phyloP scores from a whole-genome alignment of 1,140 invertebrate genomes.

The Drosophila neocordata region DNA sequence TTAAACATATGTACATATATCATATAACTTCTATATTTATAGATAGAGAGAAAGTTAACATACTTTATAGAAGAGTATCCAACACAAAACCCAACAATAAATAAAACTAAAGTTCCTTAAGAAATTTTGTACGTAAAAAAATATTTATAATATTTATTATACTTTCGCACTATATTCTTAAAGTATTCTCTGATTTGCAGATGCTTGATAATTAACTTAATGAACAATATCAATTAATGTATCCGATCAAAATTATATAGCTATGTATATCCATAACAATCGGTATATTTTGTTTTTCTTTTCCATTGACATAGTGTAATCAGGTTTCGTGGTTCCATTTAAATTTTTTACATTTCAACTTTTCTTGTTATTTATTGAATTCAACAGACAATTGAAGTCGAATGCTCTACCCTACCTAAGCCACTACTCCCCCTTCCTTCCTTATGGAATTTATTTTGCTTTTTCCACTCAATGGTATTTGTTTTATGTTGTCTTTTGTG shows the following conservation, averaged over 20 bases:
- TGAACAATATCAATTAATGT: no score
- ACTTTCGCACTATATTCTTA: constrained; percentile 3
- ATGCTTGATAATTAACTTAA: no score
- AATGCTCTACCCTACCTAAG: constrained; percentile 16
- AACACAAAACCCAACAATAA: constrained; percentile 21
- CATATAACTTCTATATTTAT: no score
- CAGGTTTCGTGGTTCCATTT: background rate
- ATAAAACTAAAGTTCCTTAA: background rate
- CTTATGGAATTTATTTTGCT: constrained; percentile 44
- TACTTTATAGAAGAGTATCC: background rate
- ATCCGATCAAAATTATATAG: no score
- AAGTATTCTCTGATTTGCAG: background rate
- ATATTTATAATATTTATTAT: constrained; percentile 51
- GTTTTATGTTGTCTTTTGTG: background rate
- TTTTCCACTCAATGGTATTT: background rate
- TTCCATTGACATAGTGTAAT: background rate
- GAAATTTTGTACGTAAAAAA: constrained; percentile 36
- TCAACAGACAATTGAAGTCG: constrained; percentile 48
- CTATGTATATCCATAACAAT: no score
- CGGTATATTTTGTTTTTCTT: no score
- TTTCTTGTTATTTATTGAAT: constrained; percentile 52
- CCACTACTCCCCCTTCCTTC: no score
- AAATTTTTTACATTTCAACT: background rate
- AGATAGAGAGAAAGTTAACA: no score
- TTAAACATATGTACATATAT: no score